Percentiles rank a stretch among this genome's conserved stretches.
phyloP scores from a whole-genome alignment of 2,113 vertebrate genomes.

The Ptilonorhynchus violaceus region DNA sequence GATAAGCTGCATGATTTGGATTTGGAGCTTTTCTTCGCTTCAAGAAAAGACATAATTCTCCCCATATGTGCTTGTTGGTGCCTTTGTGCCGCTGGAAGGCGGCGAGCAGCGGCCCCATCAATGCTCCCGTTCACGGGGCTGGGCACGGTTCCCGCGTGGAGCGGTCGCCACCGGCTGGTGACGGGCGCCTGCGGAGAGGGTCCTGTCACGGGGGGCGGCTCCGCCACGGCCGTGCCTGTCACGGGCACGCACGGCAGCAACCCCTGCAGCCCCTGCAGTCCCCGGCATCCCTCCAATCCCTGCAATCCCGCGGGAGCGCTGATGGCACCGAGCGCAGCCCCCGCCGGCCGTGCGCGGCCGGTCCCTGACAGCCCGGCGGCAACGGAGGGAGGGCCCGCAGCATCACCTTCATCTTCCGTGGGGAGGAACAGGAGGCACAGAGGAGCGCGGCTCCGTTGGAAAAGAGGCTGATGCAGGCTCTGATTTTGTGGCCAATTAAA shows the following conservation, averaged over 20 bases:
- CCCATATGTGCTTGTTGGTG: background rate
- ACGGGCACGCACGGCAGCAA: background rate
- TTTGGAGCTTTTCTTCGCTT: background rate
- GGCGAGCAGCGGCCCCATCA: accelerated
- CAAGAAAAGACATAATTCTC: background rate
- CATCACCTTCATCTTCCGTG: accelerated
- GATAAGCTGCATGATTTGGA: background rate
- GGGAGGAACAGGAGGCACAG: background rate
- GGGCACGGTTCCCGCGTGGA: accelerated
- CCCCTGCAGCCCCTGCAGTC: background rate
- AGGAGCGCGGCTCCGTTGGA: accelerated
- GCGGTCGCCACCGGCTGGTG: background rate
- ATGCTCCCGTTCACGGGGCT: background rate
- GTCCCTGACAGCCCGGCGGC: background rate
- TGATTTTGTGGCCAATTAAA: background rate
- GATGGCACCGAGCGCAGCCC: too few relatives aligned
- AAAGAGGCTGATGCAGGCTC: background rate
- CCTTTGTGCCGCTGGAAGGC: accelerated
- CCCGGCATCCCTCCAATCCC: too few relatives aligned
- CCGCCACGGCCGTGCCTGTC: background rate
- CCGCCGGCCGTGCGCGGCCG: accelerated
- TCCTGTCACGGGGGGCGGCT: background rate
- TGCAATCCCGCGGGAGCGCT: background rate
- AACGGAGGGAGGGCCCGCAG: background rate
- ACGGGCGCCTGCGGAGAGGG: background rate